Percentiles rank a stretch among this genome's conserved stretches.
Conservation (phyloP, 1,140 invertebrate genomes). For the Ephestia elutella region DNA sequence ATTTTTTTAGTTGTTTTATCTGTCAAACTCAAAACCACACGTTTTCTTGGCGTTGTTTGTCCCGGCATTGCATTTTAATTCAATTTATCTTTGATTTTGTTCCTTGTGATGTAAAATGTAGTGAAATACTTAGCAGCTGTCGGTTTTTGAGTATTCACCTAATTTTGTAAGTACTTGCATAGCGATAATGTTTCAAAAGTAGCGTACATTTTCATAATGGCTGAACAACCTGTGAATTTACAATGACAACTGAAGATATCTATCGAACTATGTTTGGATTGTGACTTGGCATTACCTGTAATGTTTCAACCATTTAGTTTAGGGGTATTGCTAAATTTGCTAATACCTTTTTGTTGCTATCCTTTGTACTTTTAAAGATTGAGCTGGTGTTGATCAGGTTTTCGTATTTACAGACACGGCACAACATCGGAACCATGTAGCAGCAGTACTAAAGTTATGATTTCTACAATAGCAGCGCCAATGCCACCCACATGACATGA, state of each 20-base stretch:
- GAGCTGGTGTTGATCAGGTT: slow-evolving; percentile 7
- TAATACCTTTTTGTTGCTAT: not conserved
- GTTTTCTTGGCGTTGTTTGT: slow-evolving; percentile 72
- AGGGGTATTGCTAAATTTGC: not conserved
- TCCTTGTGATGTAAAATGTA: slow-evolving; percentile 63
- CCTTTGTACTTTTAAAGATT: not conserved
- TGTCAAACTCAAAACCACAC: slow-evolving; percentile 60
- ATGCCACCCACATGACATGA: slow-evolving; percentile 50
- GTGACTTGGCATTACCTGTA: not conserved
- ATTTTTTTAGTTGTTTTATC: slow-evolving; percentile 12
- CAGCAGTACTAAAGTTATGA: slow-evolving; percentile 35
- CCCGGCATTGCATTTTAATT: slow-evolving; percentile 65
- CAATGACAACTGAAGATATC: slow-evolving; percentile 26
- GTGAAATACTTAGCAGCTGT: slow-evolving; percentile 41
- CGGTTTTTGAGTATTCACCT: slow-evolving; percentile 45
- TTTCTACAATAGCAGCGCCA: slow-evolving; percentile 44
- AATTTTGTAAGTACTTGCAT: slow-evolving; percentile 51
- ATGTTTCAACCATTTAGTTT: not conserved
- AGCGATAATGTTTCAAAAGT: slow-evolving; percentile 19
- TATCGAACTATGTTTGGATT: not conserved
- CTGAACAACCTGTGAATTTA: slow-evolving; percentile 35
- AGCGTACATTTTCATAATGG: slow-evolving; percentile 24
- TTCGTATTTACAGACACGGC: slow-evolving; percentile 38
- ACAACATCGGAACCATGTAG: slow-evolving; percentile 53
- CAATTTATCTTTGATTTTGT: slow-evolving; percentile 59